Evolutionary conservation across 2,888 invertebrate species (phyloP), one percentile per base, ranked within the genome.

Genomic region (Yponomeuta malinellus): DNA sequence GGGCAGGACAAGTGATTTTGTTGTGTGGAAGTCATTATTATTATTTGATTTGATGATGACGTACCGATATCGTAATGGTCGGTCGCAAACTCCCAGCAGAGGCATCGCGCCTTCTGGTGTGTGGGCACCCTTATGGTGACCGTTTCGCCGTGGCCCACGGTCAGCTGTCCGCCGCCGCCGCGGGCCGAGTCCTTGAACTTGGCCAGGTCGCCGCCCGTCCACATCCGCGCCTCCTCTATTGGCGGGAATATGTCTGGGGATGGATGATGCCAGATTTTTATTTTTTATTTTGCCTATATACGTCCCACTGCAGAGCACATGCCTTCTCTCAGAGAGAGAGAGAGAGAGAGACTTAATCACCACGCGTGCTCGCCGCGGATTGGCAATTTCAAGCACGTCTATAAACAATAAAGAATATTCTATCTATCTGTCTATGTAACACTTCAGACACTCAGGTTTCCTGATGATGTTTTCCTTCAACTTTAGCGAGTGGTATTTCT

Each of bases 1-100:
- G 23, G 23, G 23, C 23, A 23, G 23, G 23, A 23, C 23, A 23
- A 23, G 23, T 23, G 23, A 23, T 23, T 23, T 23, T 23, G 23
- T 23, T 23, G 23, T 23, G 23, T 23, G 23, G 23, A 23, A 23
- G 23, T 23, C 23, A 23, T 23, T 23, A 23, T 23, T 23, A 23
- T 23, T 23, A 23, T 23, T 23, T 33, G 33, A 33, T 3, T 12
- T 15, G 52, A 59, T 6, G 9, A 4, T 31, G 37, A 6, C 23
- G 72, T 79, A 85, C 96, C 98, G 79, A 99, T 97, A 85, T 99
- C 99, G 82, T 98, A 99, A 83, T 96, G 95, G 85, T 99, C 99
- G 0, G 99, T 99, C 15, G 99, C 98, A 86, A 99, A 99, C 92
- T 99, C 99, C 99, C 99, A 99, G 90, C 98, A 99, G 63, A 99